phyloP scores from a whole-genome alignment of 2,797 vertebrate genomes.

The Phataginus tetradactyla region DNA sequence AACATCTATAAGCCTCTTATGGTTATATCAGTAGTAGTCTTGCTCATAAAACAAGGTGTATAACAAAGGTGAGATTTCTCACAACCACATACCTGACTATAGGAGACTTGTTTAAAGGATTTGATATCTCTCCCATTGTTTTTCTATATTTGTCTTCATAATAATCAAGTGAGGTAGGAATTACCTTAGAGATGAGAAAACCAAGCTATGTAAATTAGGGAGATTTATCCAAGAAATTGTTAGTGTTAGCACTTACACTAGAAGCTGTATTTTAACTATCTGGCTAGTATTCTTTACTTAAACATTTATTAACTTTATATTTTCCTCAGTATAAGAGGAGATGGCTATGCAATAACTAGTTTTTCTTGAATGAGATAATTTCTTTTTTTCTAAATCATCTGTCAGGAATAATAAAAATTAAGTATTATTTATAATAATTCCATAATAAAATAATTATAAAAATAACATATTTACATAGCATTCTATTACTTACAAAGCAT shows the following conservation, averaged over 20 bases:
- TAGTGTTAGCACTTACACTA: not conserved
- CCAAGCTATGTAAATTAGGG: not conserved
- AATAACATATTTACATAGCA: not conserved
- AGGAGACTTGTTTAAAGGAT: not conserved
- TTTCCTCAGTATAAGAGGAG: not conserved
- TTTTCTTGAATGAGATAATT: constrained; percentile 8
- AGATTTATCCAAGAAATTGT: constrained; percentile 15
- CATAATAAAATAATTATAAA: not conserved
- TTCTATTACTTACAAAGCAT: not conserved
- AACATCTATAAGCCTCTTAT: not conserved
- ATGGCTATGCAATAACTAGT: not conserved
- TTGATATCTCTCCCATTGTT: not conserved
- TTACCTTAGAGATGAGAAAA: constrained; percentile 20
- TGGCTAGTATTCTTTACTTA: not conserved
- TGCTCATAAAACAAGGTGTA: not conserved
- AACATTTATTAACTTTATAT: not conserved
- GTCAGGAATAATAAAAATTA: not conserved
- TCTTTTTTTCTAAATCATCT: constrained; percentile 22
- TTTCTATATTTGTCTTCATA: not conserved
- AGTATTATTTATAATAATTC: constrained; percentile 4
- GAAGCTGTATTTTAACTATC: constrained; percentile 16
- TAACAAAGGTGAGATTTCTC: not conserved
- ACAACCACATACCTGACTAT: not conserved
- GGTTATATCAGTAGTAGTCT: not conserved
- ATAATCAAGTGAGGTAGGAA: not conserved